These are phyloP conservation scores for Corvus cornix DNA, from an alignment of 2,113 vertebrate species.

Conservation along the genomic window DNA sequence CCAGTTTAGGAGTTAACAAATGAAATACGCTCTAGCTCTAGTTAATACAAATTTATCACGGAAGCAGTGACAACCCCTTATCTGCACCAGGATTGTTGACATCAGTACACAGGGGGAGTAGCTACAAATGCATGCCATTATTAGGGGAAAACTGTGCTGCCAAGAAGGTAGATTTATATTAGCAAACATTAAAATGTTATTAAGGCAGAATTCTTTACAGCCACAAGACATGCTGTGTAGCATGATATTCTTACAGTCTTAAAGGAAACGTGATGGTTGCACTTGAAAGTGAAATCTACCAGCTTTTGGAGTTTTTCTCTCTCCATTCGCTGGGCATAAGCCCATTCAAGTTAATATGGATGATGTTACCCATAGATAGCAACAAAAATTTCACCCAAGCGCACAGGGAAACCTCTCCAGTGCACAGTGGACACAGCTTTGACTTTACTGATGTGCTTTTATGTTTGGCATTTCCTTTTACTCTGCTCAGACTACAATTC, in stretches of 20 bases:
- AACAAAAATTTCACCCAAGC: background rate
- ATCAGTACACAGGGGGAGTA: background rate
- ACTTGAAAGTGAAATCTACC: background rate
- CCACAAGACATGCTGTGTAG: background rate
- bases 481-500: background rate
- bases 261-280: background rate
- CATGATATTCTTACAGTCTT: background rate
- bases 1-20: background rate
- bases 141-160: conserved; percentile 11
- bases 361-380: background rate
- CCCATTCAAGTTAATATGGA: background rate
- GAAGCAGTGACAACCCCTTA: background rate
- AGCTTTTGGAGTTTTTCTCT: background rate
- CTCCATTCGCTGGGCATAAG: background rate
- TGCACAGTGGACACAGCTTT: background rate
- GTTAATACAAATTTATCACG: background rate
- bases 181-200: background rate
- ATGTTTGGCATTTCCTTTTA: background rate
- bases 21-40: background rate
- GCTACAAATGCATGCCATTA: background rate
- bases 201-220: conserved; percentile 8
- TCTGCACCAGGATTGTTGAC: background rate
- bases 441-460: background rate
- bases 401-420: background rate
- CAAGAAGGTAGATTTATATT: background rate